Evolutionary conservation across 2,888 invertebrate species (phyloP).

Genomic region (Diaphora mendica): DNA sequence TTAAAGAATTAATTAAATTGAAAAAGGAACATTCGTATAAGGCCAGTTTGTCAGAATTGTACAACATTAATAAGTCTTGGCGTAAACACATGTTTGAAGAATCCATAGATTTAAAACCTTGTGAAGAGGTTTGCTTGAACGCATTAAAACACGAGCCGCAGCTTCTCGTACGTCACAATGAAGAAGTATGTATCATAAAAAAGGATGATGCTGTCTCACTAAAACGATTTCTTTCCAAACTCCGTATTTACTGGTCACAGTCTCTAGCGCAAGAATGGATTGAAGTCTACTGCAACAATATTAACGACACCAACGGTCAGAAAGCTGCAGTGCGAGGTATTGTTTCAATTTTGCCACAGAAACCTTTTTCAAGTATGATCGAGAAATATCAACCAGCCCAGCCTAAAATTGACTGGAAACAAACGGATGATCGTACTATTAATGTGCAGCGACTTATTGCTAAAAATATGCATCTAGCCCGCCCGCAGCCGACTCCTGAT

Average conservation of each 20-base stretch:
- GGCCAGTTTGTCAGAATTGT: slow-evolving; percentile 56
- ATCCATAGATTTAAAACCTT: slow-evolving; percentile 62
- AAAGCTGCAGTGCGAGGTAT: slow-evolving; percentile 63
- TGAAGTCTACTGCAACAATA: slow-evolving; percentile 50
- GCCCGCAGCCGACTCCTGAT: slow-evolving; percentile 69
- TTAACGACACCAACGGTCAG: slow-evolving; percentile 55
- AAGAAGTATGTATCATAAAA: slow-evolving; percentile 54
- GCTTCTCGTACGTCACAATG: slow-evolving; percentile 56
- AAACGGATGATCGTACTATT: slow-evolving; percentile 61
- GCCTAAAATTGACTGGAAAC: slow-evolving; percentile 67
- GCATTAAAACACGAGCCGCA: slow-evolving; percentile 71
- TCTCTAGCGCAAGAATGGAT: slow-evolving; percentile 57
- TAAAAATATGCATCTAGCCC: slow-evolving; percentile 71
- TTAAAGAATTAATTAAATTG: slow-evolving; percentile 59
- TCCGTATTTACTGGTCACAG: slow-evolving; percentile 70
- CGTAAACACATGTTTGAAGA: slow-evolving; percentile 68
- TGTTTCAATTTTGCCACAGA: slow-evolving; percentile 59
- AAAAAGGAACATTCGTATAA: slow-evolving; percentile 61
- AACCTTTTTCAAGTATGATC: slow-evolving; percentile 57
- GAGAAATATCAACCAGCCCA: slow-evolving; percentile 64
- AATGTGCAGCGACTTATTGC: slow-evolving; percentile 68
- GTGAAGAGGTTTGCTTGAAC: slow-evolving; percentile 66
- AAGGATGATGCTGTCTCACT: slow-evolving; percentile 55
- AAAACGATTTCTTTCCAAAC: slow-evolving; percentile 57
- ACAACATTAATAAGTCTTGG: slow-evolving; percentile 72